These are phyloP conservation scores for Hozukius guyotensis DNA, from an alignment of 2,797 vertebrate species.

Conservation along the genomic window DNA sequence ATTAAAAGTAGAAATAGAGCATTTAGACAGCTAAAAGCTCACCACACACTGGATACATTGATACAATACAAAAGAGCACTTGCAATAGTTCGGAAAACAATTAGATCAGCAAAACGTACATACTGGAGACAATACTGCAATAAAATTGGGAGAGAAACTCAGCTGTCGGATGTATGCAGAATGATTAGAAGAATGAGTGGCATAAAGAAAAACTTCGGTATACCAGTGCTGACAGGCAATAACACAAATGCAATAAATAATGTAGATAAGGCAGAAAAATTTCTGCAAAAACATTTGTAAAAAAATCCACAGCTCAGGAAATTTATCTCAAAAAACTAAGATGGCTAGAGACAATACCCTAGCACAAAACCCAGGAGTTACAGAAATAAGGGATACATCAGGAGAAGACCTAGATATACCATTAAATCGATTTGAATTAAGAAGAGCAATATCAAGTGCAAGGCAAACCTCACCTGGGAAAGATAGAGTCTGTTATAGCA, in stretches of 20 bases:
- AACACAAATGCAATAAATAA: neutral
- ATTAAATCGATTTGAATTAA: neutral
- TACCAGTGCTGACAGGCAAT: neutral
- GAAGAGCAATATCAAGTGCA: neutral
- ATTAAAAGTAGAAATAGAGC: neutral
- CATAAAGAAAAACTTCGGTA: neutral
- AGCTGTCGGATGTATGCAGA: too few species aligned
- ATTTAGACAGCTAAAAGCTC: too few species aligned
- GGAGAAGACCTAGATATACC: neutral
- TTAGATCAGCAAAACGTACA: neutral
- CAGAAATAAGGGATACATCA: too few species aligned
- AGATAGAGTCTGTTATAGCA: neutral
- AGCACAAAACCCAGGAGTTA: too few species aligned
- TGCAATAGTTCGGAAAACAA: neutral
- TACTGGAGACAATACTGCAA: neutral
- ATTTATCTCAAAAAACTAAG: too few species aligned
- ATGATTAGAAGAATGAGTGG: neutral
- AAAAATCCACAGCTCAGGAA: too few species aligned
- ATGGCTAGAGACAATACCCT: too few species aligned
- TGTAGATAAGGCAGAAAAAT: neutral
- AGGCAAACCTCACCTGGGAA: neutral
- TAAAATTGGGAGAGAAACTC: neutral
- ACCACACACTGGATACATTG: too few species aligned
- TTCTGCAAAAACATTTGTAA: too few species aligned
- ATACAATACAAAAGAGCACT: too few species aligned